phyloP scores from a whole-genome alignment of 2,113 vertebrate genomes.

The Pterophyllum scalare region DNA sequence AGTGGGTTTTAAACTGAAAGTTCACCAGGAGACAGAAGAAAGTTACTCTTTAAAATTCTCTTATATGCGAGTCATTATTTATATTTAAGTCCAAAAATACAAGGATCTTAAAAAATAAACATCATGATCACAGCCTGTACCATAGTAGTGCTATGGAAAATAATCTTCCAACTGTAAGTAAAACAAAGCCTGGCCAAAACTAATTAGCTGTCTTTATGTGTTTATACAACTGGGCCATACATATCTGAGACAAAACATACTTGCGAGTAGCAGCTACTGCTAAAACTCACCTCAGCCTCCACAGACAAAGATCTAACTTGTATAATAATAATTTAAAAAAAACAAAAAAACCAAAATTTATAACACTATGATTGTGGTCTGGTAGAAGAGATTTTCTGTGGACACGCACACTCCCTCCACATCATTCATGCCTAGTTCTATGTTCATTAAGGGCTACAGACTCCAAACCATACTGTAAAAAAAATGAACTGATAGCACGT shows the following conservation, averaged over 20 bases:
- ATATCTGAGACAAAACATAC: constrained; percentile 40
- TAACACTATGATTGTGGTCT: constrained; percentile 5
- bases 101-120: constrained; percentile 37
- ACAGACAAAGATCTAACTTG: constrained; percentile 13
- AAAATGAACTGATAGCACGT: not conserved
- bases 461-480: not conserved
- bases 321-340: not conserved
- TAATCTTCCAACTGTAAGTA: constrained; percentile 47
- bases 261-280: constrained; percentile 56
- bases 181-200: constrained; percentile 56
- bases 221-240: constrained; percentile 23
- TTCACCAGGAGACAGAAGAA: not conserved
- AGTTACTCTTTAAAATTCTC: not conserved
- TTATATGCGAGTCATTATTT: not conserved
- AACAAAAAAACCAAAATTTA: constrained; percentile 4
- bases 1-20: not conserved
- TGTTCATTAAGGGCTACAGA: not conserved
- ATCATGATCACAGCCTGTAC: constrained; percentile 4
- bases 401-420: not conserved
- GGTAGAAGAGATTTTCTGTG: constrained; percentile 4
- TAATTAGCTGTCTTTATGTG: constrained; percentile 30
- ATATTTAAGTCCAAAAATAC: constrained; percentile 6
- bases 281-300: constrained; percentile 5
- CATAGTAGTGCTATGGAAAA: constrained; percentile 33
- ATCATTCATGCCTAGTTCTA: not conserved